Evolutionary conservation across 2,888 invertebrate genomes (phyloP), one percentile per base, ranked within the genome.

Genomic region (Acleris cristana): DNA sequence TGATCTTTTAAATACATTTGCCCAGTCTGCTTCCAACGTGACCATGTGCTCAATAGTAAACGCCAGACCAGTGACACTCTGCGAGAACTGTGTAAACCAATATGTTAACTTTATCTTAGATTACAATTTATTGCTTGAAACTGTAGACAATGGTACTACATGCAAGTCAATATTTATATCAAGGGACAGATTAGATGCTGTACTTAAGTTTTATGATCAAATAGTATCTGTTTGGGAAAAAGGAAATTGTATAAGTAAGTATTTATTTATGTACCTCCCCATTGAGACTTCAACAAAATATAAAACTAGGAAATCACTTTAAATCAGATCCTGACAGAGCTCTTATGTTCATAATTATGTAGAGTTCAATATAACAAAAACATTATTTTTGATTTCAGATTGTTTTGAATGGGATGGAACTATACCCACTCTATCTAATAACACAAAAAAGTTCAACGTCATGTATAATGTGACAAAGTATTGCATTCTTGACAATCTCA

Each of bases 171-270:
- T 93, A 69, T 94, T 93, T 72, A 87, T 94, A 69, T 94, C 95
- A 73, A 86, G 94, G 63, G 95, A 96, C 78, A 89, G 95, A 74
- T 81, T 95, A 64, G 93, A 95, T 88, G 94, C 94, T 58, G 89
- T 95, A 23, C 82, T 94, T 70, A 91, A 93, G 66, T 93, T 94
- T 70, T 94, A 94, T 84, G 80, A 90, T 55, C 94, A 93, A 76
- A 93, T 94, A 72, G 76, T 87, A 66, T 82, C 89, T 74, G 83
- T 95, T 71, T 95, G 95, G 95, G 82, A 88, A 30, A 92, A 93
- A 79, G 95, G 94, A 61, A 93, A 94, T 76, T 96, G 96, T 83
- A 87, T 94, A 84, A 93, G 95, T 95, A 87, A 81, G 83, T 79
- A 67, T 57, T 40, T 40, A 4, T 40, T 40, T 14, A 14, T 14